Base-by-base conservation (phyloP, 2,797 vertebrate genomes). In the Pseudochromis fuscus region DNA sequence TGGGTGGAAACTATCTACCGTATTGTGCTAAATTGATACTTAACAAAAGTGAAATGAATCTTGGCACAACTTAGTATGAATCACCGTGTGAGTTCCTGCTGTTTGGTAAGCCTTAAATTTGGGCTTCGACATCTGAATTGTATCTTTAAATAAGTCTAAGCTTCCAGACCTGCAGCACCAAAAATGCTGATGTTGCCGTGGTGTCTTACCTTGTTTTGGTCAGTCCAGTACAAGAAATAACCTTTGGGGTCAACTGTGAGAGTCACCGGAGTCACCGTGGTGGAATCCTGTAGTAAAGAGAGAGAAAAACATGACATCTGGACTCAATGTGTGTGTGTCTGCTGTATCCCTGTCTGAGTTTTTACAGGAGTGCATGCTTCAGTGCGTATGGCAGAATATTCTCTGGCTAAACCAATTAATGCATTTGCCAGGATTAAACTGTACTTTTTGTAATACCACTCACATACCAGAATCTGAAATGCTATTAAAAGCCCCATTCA, bases 191-290 rank as follows among this genome's bases (percentile, higher is more conserved):
- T 21, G 1, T 8, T 25, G 23, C 7, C 45, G 33, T 11, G 5
- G 30, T 27, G 23, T 23, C 88, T 93, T 79, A 95, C 94, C 93
- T 95, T 95, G 88, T 93, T 94, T 78, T 94, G 94, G 87, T 95
- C 94, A 0, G 90, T 94, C 94, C 94, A 95, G n/a, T 94, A 95
- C 69, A 95, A 84, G 86, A 92, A 95, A 90, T 93, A 95, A 38
- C 94, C 94, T 77, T 93, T 93, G 23, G 94, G 92, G 76, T 95
- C 94, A 11, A 95, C 94, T 2, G 91, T 92, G 16, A 95, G 82
- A 30, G 91, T 95, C 83, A 95, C 94, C 0, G 93, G 93, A 51
- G 90, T 94, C 79, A 94, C 93, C 16, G 91, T 84, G 11, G 93
- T 92, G 1, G 93, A 94, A 78, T 95, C 94, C 94, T 95, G 72